phyloP scores from a whole-genome alignment of 2,113 vertebrate species.

The Cricetomys ansorgei region DNA sequence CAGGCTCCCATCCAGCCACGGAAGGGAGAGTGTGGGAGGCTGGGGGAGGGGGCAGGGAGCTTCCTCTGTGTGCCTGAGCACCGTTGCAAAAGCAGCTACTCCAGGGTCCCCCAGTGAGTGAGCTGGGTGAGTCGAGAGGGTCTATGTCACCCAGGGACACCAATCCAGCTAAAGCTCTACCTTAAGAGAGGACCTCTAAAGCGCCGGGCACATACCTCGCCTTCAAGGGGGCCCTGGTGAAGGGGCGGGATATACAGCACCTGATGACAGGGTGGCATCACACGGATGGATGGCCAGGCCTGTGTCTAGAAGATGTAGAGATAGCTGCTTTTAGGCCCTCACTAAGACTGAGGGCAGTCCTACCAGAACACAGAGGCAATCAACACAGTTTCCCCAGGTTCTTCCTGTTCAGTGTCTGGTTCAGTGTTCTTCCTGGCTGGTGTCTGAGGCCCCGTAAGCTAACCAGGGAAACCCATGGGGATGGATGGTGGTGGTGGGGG shows the following conservation, averaged over 20 bases:
- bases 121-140: no score
- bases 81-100: not conserved
- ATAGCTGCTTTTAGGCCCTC: not conserved
- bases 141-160: not conserved
- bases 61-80: not conserved
- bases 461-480: not conserved
- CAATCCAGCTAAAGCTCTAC: not conserved
- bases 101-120: not conserved
- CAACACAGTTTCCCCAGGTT: not conserved
- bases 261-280: no score
- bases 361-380: not conserved
- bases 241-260: not conserved
- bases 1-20: not conserved
- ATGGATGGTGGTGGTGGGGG: not conserved
- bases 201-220: not conserved
- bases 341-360: not conserved
- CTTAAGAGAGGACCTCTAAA: not conserved
- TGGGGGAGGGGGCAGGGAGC: not conserved
- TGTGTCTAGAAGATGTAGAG: not conserved
- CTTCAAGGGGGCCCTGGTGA: not conserved
- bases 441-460: not conserved
- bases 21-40: not conserved
- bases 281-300: not conserved
- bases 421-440: not conserved
- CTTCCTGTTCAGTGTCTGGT: not conserved